A percentile compares a stretch with the other conserved stretches of the same genome.
Conservation (phyloP, 2,113 vertebrate species). For the Paradoxurus hermaphroditus region DNA sequence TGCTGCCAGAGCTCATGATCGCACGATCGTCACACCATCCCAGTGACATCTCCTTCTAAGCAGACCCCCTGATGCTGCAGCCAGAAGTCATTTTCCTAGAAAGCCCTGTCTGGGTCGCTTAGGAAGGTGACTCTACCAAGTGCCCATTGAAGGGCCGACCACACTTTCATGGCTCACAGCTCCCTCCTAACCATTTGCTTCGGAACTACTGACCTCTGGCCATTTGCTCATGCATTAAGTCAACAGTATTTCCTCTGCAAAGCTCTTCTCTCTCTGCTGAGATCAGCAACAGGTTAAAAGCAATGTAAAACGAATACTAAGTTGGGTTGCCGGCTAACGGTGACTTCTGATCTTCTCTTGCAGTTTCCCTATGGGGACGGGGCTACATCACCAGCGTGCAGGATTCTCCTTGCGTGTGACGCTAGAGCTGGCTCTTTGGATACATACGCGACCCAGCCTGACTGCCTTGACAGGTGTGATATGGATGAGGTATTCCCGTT, state of each 20-base stretch:
- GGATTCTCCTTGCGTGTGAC: not conserved
- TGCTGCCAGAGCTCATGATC: not conserved
- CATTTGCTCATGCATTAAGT: not conserved
- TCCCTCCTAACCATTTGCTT: not conserved
- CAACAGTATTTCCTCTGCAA: not conserved
- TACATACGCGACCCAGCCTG: not conserved
- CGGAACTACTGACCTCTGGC: not conserved
- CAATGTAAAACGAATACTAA: not conserved
- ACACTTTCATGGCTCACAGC: not conserved
- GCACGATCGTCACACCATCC: not conserved
- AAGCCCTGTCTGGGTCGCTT: not conserved
- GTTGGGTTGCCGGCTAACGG: not conserved
- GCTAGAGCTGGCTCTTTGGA: not conserved
- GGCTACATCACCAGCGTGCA: not conserved
- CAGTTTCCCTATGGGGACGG: not conserved
- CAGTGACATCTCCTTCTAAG: not conserved
- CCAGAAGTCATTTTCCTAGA: constrained; percentile 30
- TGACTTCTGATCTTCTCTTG: constrained; percentile 2
- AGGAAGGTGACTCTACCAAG: not conserved
- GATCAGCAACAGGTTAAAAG: constrained; percentile 27
- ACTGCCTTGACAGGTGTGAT: constrained; percentile 70
- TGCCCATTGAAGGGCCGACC: not conserved
- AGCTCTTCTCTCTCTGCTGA: not conserved
- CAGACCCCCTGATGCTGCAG: not conserved
- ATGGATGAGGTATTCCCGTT: constrained; percentile 59